Evolutionary conservation across 2,113 vertebrate genomes (phyloP).

Genomic region (Chaetodon auriga): DNA sequence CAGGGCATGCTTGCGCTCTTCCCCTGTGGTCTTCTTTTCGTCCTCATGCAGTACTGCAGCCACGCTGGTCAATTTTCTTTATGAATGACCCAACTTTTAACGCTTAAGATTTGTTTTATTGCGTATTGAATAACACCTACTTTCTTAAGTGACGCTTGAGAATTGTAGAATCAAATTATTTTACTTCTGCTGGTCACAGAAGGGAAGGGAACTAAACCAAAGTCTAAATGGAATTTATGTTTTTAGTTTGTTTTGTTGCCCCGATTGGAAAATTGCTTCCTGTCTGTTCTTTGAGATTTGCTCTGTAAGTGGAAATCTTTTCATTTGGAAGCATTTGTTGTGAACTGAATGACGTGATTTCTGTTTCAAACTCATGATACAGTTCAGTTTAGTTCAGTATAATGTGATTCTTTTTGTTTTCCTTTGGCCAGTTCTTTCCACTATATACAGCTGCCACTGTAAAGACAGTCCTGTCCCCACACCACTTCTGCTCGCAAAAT

Average conservation of each 20-base stretch:
- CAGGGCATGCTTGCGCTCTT: constrained; percentile 43
- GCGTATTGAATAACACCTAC: constrained; percentile 28
- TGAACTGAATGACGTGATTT: constrained; percentile 42
- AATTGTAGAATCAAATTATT: constrained; percentile 46
- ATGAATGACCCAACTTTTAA: constrained; percentile 35
- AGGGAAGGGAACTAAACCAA: constrained; percentile 74
- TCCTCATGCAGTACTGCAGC: constrained; percentile 51
- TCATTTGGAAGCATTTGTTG: constrained; percentile 44
- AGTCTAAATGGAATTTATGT: constrained; percentile 62
- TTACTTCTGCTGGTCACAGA: constrained; percentile 74
- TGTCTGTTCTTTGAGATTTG: constrained; percentile 27
- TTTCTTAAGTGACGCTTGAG: constrained; percentile 39
- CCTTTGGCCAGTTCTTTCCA: constrained; percentile 66
- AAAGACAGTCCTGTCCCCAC: constrained; percentile 34
- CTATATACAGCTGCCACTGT: constrained; percentile 58
- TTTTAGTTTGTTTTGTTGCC: constrained; percentile 44
- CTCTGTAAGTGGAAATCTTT: constrained; percentile 22
- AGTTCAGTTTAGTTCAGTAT: background rate
- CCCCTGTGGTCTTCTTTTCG: constrained; percentile 46
- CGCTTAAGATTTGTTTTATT: constrained; percentile 24
- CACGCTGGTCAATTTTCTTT: constrained; percentile 31
- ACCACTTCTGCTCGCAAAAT: constrained; percentile 61
- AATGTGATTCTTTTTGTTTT: constrained; percentile 46
- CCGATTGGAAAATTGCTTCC: constrained; percentile 23
- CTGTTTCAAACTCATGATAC: constrained; percentile 21